Evolutionary conservation across 1,140 invertebrate genomes (phyloP), one percentile per base, ranked within the genome.

Genomic region (Mactra quadrangularis): DNA sequence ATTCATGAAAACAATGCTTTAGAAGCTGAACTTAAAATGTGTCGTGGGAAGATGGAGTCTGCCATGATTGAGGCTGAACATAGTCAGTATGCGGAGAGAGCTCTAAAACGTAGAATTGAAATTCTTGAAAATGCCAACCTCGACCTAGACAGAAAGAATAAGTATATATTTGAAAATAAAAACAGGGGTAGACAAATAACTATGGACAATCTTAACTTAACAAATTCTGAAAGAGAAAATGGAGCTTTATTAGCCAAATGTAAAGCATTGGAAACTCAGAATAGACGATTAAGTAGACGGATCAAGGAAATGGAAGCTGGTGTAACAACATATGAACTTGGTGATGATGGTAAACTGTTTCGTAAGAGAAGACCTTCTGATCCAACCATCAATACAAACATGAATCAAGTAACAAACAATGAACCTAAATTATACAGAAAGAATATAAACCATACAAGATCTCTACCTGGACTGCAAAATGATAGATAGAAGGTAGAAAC

Each of bases 181-280:
- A 81, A 71, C 25, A 81, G 47, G 50, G 55, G 77, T 45, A 17
- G 70, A 3, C 22, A 70, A 9, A 66, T 81, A 29, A 81, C 64
- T 35, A 81, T 81, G 77, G 52, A 41, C 6, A 53, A 81, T 68
- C 53, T 70, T 22, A 81, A 70, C 22, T 19, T 71, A 3, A 81
- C 70, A 45, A 71, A 45, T 27, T 17, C 55, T 17, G 64, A 81
- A 50, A 81, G 60, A 50, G 77, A 81, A 33, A 81, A 81, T 19
- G 13, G 29, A 38, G 15, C 52, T 17, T 45, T 81, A n/a, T 47
- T 59, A 9, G 66, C 52, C n/a, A 66, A 60, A 81, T 33, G 64
- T 33, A 50, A 66, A 45, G 27, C 15, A n/a, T 52, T 81, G 0
- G 77, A 81, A 68, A 57, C 33, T 11, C 45, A 59, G 38, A 81